These are phyloP conservation scores for Priocnemis perturbator DNA, from an alignment of 2,888 invertebrate genomes.

Conservation along the genomic window DNA sequence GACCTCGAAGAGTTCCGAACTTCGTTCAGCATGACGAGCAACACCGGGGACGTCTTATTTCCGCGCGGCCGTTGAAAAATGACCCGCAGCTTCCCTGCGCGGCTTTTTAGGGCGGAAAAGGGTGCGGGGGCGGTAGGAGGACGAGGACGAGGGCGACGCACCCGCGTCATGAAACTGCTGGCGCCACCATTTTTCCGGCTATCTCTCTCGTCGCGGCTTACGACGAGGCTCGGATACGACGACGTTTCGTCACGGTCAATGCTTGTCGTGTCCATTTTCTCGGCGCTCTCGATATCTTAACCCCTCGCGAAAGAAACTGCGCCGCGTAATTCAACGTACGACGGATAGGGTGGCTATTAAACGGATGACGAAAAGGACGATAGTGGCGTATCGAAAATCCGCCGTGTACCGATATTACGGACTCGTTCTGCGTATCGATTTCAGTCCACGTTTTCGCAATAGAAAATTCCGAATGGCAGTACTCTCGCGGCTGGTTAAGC, in stretches of 20 bases:
- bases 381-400: too few relatives aligned
- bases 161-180: constrained; percentile 20
- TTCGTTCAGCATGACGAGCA: not conserved
- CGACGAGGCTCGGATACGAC: constrained; percentile 22
- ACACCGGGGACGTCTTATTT: constrained; percentile 50
- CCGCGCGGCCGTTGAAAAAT: constrained; percentile 53
- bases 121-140: not conserved
- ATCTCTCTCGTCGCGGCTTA: constrained; percentile 19
- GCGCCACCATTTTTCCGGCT: constrained; percentile 25
- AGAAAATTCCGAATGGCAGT: too few relatives aligned
- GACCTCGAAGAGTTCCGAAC: too few relatives aligned
- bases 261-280: not conserved
- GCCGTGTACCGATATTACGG: too few relatives aligned
- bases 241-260: constrained; percentile 7
- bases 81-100: constrained; percentile 45
- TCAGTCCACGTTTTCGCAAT: too few relatives aligned
- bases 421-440: too few relatives aligned
- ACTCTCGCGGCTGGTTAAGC: too few relatives aligned
- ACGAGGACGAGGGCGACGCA: constrained; percentile 18
- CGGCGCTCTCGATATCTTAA: too few relatives aligned
- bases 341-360: too few relatives aligned
- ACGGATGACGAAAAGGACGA: too few relatives aligned
- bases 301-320: too few relatives aligned
- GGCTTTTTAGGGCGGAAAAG: constrained; percentile 19
- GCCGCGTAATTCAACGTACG: too few relatives aligned